phyloP scores from a whole-genome alignment of 2,888 invertebrate genomes.

The Eurytoma californica region DNA sequence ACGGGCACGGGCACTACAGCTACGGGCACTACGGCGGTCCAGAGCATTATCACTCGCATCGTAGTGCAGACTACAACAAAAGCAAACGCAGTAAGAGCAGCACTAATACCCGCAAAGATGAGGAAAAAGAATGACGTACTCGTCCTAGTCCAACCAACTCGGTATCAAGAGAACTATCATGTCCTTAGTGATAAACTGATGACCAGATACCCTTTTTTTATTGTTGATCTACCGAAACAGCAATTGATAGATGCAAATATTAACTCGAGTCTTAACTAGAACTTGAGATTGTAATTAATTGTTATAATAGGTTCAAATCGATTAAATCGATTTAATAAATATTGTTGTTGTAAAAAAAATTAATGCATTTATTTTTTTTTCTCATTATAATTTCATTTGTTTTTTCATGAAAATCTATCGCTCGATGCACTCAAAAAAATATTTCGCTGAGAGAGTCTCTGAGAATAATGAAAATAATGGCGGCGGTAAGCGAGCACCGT shows the following conservation, averaged over 20 bases:
- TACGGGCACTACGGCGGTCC: slow-evolving; percentile 49
- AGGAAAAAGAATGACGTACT: slow-evolving; percentile 47
- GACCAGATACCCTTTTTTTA: too few species aligned
- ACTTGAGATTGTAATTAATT: background rate
- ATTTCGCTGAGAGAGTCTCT: slow-evolving; percentile 41
- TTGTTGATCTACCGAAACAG: too few species aligned
- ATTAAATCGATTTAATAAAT: slow-evolving; percentile 34
- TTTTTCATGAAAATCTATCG: slow-evolving; percentile 44
- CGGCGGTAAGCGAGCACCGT: slow-evolving; percentile 12
- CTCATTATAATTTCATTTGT: slow-evolving; percentile 2
- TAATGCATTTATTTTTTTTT: slow-evolving; percentile 28
- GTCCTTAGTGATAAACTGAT: background rate
- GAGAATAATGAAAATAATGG: slow-evolving; percentile 34
- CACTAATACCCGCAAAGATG: slow-evolving; percentile 22
- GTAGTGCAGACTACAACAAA: slow-evolving; percentile 54
- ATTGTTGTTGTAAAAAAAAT: slow-evolving; percentile 44
- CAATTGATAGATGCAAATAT: background rate
- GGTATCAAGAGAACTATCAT: background rate
- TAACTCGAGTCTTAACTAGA: background rate
- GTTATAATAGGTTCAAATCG: slow-evolving; percentile 15
- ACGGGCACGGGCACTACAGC: slow-evolving; percentile 44
- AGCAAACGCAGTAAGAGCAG: slow-evolving; percentile 58
- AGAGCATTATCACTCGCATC: slow-evolving; percentile 47
- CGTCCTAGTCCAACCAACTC: background rate
- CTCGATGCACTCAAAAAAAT: slow-evolving; percentile 44